Evolutionary conservation across 2,888 invertebrate genomes (phyloP).

Genomic region (Xestia sexstrigata): DNA sequence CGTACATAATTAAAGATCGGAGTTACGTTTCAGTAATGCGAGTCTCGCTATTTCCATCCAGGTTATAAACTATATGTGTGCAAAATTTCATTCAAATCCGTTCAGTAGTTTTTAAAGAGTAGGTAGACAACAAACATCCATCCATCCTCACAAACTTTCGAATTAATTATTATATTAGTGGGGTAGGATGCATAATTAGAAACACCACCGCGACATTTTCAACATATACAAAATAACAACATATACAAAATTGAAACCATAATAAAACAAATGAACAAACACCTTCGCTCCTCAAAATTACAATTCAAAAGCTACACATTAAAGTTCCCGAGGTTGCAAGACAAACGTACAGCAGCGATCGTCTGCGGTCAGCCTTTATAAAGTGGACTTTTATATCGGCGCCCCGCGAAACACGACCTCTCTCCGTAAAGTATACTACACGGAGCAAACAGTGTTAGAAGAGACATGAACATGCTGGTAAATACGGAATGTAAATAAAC

Average conservation of each 20-base stretch:
- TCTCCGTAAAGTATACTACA: constrained; percentile 78
- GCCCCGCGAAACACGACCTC: constrained; percentile 84
- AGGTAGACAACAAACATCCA: too few species aligned
- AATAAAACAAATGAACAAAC: not conserved
- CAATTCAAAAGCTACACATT: constrained; percentile 63
- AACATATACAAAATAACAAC: too few species aligned
- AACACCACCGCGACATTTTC: too few species aligned
- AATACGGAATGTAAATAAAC: not conserved
- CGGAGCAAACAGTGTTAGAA: constrained; percentile 65
- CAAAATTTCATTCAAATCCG: too few species aligned
- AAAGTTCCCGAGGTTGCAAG: constrained; percentile 68
- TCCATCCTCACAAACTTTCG: too few species aligned
- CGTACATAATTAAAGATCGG: too few species aligned
- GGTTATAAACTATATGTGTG: too few species aligned
- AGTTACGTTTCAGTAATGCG: too few species aligned
- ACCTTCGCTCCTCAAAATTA: constrained; percentile 18
- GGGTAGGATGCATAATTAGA: too few species aligned
- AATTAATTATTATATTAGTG: too few species aligned
- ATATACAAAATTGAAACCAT: not conserved
- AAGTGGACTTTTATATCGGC: constrained; percentile 86
- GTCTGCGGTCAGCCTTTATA: constrained; percentile 85
- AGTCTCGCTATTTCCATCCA: too few species aligned
- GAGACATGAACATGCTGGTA: not conserved
- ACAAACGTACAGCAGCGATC: constrained; percentile 79
- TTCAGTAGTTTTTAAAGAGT: too few species aligned